Percentiles rank a stretch among this genome's conserved stretches.
phyloP scores from a whole-genome alignment of 2,888 invertebrate genomes.

The Neuroscelio doddi region DNA sequence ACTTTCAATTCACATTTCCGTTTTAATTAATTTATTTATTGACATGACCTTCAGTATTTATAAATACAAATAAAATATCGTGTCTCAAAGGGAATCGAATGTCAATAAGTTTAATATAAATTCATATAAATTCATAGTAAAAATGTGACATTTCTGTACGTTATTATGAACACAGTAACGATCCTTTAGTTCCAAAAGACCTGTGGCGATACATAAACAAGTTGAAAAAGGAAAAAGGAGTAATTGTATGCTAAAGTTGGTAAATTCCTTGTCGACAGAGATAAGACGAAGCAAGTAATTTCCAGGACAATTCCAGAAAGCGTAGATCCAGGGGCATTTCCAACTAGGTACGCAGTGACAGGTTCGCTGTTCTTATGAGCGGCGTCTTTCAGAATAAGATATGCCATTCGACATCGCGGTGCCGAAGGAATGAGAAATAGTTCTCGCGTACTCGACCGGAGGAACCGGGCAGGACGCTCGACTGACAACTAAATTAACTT shows the following conservation, averaged over 20 bases:
- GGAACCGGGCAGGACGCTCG: conserved; percentile 39
- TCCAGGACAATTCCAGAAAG: neutral
- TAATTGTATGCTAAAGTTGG: neutral
- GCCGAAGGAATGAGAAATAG: conserved; percentile 45
- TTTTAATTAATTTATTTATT: too few relatives aligned
- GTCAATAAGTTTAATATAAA: too few relatives aligned
- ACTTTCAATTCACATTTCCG: too few relatives aligned
- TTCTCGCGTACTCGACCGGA: conserved; percentile 31
- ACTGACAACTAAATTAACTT: conserved; percentile 63
- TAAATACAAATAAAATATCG: too few relatives aligned
- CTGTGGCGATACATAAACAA: neutral
- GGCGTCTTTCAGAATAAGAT: neutral
- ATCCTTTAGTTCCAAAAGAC: too few relatives aligned
- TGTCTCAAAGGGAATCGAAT: too few relatives aligned
- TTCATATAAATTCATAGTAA: too few relatives aligned
- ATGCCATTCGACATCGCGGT: neutral
- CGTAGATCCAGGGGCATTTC: neutral
- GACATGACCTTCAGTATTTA: too few relatives aligned
- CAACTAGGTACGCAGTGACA: neutral
- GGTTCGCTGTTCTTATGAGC: neutral
- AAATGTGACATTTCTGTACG: too few relatives aligned
- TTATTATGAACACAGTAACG: too few relatives aligned
- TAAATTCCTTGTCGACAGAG: neutral
- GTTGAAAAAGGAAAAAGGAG: neutral
- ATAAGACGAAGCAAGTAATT: neutral